Conservation (phyloP, 2,113 vertebrate species). For the Vireo altiloquus region DNA sequence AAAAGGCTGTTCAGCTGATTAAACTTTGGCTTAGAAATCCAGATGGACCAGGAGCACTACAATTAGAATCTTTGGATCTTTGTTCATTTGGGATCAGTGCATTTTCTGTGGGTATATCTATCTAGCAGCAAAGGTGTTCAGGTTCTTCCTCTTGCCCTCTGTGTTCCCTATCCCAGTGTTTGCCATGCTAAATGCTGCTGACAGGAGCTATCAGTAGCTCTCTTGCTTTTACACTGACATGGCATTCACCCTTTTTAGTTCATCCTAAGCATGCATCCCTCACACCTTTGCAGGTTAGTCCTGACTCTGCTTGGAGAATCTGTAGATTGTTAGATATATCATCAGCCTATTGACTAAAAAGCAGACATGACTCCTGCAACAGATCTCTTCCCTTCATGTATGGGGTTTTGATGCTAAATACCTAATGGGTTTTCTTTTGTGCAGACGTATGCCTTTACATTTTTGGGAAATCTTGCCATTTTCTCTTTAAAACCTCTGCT, state of each 20-base stretch:
- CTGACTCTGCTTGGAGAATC: background rate
- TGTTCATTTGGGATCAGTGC: background rate
- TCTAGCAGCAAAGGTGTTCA: background rate
- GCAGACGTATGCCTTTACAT: background rate
- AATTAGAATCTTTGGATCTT: background rate
- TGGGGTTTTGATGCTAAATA: background rate
- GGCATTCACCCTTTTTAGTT: background rate
- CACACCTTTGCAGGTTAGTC: background rate
- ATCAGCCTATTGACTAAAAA: background rate
- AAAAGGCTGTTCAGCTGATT: background rate
- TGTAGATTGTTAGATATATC: accelerated
- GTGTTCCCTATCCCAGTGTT: background rate
- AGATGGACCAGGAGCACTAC: background rate
- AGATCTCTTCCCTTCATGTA: background rate
- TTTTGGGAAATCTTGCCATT: background rate
- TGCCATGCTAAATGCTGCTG: background rate
- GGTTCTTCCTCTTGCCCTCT: background rate
- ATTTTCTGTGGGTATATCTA: background rate
- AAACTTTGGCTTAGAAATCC: background rate
- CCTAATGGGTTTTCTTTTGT: background rate
- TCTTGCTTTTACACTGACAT: background rate
- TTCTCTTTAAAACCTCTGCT: background rate
- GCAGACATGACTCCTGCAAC: background rate
- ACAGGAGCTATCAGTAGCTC: background rate
- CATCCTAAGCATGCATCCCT: background rate